Evolutionary conservation across 2,113 vertebrate species (phyloP), one percentile per base, ranked within the genome.

Genomic region (Phrynosoma blainvillii): DNA sequence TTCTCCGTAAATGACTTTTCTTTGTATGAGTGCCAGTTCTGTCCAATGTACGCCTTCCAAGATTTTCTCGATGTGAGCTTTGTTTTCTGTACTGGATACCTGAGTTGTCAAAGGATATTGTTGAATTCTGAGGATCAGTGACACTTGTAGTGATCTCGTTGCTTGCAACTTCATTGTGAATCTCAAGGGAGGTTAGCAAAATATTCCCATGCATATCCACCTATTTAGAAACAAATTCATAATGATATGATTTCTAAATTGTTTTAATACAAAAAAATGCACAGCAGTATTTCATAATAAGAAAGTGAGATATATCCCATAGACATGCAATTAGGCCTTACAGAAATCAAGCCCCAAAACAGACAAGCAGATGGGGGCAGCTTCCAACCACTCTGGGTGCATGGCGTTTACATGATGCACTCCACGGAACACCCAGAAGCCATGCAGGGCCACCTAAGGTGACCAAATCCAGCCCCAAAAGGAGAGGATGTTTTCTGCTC

Each of bases 201-300:
- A 99, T 99, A 79, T 99, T 99, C 88, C 99, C 99, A 85, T 98
- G 98, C 87, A 98, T 97, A 90, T 99, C 99, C 95, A 98, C 98
- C 99, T 99, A 83, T 20, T 40, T 7, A 90, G 89, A 93, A 89
- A 82, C 0, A 92, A 86, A 90, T 86, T 74, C 9, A 85, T n/a
- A 2, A 52, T n/a, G 40, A 70, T 75, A 77, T 8, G 20, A 7
- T 73, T 91, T 84, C 47, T 66, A 62, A 92, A 89, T 62, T 66
- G 10, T 89, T 90, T 89, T n/a, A 77, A 73, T 52, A 83, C 54
- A 77, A 56, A 54, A 78, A 66, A 32, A 71, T 30, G 25, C 9
- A 71, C 9, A 71, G 12, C 25, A 71, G 0, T 27, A 71, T 23
- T 59, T 73, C 13, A 62, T 11, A 78, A 27, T 40, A 21, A 68